Percentiles rank a stretch among this genome's conserved stretches.
Conservation (phyloP, 2,113 vertebrate species). For the Notarius lentiginosus region DNA sequence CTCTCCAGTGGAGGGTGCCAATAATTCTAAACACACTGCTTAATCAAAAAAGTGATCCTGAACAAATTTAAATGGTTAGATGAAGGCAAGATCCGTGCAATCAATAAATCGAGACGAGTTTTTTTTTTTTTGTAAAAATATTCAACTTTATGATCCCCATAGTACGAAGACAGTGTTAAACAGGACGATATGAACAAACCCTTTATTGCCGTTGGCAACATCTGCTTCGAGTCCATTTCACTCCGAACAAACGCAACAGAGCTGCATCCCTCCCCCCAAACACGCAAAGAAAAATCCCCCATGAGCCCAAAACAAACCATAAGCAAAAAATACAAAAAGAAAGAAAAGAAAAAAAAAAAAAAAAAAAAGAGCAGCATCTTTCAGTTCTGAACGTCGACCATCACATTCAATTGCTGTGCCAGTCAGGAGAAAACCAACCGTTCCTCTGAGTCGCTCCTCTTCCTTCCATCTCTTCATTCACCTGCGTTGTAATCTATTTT, state of each 20-base stretch:
- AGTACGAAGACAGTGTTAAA: slow-evolving; percentile 91
- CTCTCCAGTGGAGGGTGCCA: background rate
- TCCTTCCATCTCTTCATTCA: slow-evolving; percentile 64
- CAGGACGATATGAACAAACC: slow-evolving; percentile 94
- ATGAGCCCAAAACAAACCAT: slow-evolving; percentile 3
- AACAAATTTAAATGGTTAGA: background rate
- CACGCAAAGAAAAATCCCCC: slow-evolving; percentile 46
- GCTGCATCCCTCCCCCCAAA: slow-evolving; percentile 61
- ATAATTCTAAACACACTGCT: background rate
- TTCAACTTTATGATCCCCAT: slow-evolving; percentile 77
- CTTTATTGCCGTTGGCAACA: slow-evolving; percentile 49
- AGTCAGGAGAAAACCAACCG: slow-evolving; percentile 7
- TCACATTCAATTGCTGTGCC: slow-evolving; percentile 77
- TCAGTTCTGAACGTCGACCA: slow-evolving; percentile 52
- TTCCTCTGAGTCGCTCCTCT: slow-evolving; percentile 41
- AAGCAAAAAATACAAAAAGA: slow-evolving; percentile 49
- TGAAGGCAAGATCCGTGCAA: background rate
- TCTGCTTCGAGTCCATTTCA: slow-evolving; percentile 59
- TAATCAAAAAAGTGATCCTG: background rate
- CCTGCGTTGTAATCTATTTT: slow-evolving; percentile 62
- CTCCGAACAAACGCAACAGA: slow-evolving; percentile 71
- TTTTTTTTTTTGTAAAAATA: slow-evolving; percentile 76
- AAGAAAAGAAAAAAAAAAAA: slow-evolving; percentile 34
- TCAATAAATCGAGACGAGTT: slow-evolving; percentile 26
- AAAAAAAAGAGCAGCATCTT: slow-evolving; percentile 66